Percentiles rank a stretch among this genome's conserved stretches.
These are phyloP conservation scores for Synanthedon formicaeformis DNA, from an alignment of 2,888 invertebrate species.

Conservation along the genomic window DNA sequence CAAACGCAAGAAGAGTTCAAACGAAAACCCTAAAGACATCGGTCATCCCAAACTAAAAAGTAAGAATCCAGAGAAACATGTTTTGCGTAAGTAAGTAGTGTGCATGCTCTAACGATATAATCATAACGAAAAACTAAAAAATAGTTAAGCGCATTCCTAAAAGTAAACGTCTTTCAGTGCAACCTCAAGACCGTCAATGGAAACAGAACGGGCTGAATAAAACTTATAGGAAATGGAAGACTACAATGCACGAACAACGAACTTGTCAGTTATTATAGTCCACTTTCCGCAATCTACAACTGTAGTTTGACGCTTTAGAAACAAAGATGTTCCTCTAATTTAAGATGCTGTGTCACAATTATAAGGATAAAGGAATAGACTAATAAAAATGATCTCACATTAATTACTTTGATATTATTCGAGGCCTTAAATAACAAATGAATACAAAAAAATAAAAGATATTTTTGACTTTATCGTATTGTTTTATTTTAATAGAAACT, in stretches of 20 bases:
- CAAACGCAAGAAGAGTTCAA: conserved; percentile 32
- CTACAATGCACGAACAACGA: conserved; percentile 39
- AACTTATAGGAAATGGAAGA: conserved; percentile 41
- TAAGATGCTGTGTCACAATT: neutral
- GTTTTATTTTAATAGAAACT: neutral
- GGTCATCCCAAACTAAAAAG: conserved; percentile 28
- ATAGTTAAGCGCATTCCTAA: conserved; percentile 28
- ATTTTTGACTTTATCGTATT: neutral
- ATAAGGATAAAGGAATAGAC: neutral
- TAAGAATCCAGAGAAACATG: conserved; percentile 41
- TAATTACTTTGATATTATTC: neutral
- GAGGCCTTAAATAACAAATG: neutral
- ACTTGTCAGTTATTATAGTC: conserved; percentile 56
- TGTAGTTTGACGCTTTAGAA: conserved; percentile 7
- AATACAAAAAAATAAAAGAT: conserved; percentile 10
- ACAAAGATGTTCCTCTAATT: neutral
- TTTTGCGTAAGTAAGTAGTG: conserved; percentile 60
- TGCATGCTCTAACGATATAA: conserved; percentile 40
- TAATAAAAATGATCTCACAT: conserved; percentile 58
- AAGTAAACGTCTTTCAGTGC: conserved; percentile 62
- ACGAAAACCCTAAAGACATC: conserved; percentile 31
- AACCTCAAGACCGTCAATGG: conserved; percentile 45
- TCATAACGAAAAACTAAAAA: conserved; percentile 19
- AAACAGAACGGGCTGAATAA: conserved; percentile 32
- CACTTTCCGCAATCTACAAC: conserved; percentile 14